Base-by-base conservation (phyloP, 2,113 vertebrate species). In the Sorex araneus region DNA sequence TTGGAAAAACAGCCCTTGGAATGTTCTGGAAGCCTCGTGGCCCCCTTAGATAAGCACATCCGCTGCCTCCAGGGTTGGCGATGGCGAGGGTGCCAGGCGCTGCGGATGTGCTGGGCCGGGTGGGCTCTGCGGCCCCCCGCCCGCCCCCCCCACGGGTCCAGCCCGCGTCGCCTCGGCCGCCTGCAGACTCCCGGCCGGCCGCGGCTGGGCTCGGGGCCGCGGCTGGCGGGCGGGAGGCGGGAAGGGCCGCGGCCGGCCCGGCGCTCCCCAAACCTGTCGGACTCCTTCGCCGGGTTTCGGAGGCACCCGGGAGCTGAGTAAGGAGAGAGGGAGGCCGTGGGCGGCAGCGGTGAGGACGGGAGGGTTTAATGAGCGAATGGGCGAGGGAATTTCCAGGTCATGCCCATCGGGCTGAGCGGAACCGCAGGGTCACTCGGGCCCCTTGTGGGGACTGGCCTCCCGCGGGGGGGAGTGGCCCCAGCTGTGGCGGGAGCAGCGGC, bases 351-450 rank as follows among this genome's bases (percentile, higher is more conserved):
- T 34, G 66, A 50, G 47, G 73, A 47, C 83, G 87, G 74, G 70
- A 73, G 90, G 36, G 66, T 94, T 90, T 95, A 96, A 96, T 96
- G 85, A 96, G 89, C 4, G 6, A 70, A 54, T 63, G 66, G 92
- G 93, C 67, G 15, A 63, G 94, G 96, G 96, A 95, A 94, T 96
- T 96, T 96, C 96, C 96, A 95, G 95, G 92, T 93, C 88, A 1
- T 95, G 88, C 74, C 93, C 81, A 11, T 84, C 79, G 86, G 91
- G 95, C 88, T 57, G 78, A 57, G 91, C 91, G 47, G 82, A 76
- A 60, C 27, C 7, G 78, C 8, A 30, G 47, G 16, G 67, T 89
- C 89, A 85, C 79, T 93, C 87, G 89, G 93, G n/a, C 25, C 0
- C 50, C 23, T 84, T 84, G 90, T 92, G 92, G 90, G 88, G 90